Evolutionary conservation across 2,797 vertebrate species (phyloP).

Genomic region (Etheostoma perlongum): DNA sequence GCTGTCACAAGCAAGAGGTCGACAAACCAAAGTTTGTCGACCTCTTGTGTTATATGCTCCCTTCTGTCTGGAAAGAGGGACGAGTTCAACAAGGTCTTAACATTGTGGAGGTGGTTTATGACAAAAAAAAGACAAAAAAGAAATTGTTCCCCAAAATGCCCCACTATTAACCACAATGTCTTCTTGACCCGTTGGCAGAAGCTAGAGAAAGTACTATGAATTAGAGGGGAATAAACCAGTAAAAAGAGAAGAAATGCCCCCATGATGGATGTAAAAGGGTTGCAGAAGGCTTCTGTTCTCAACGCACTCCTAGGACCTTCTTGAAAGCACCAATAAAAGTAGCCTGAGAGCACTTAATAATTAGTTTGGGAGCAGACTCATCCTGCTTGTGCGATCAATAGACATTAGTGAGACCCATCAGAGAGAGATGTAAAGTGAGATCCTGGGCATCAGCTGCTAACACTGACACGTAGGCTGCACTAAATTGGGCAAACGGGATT

Average conservation of each 20-base stretch:
- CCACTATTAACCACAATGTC: constrained; percentile 21
- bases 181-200: constrained; percentile 14
- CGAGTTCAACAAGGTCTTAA: constrained; percentile 19
- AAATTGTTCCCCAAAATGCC: too few species aligned
- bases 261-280: constrained; percentile 65
- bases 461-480: constrained; percentile 53
- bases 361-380: constrained; percentile 79
- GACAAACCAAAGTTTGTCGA: too few species aligned
- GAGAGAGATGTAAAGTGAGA: constrained; percentile 69
- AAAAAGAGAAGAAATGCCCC: constrained; percentile 42
- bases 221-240: constrained; percentile 25
- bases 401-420: constrained; percentile 82
- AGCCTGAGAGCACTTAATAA: constrained; percentile 85
- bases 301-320: constrained; percentile 66
- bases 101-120: background rate
- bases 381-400: constrained; percentile 83
- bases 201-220: constrained; percentile 9
- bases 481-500: constrained; percentile 69
- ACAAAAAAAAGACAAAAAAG: too few species aligned
- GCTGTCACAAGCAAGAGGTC: background rate
- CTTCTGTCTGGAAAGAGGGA: constrained; percentile 9
- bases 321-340: constrained; percentile 83
- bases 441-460: constrained; percentile 68
- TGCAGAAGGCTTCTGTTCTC: constrained; percentile 60
- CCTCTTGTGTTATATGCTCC: constrained; percentile 14